Percentiles rank a stretch among this genome's conserved stretches.
These are phyloP conservation scores for Sclerurus mexicanus DNA, from an alignment of 2,113 vertebrate species.

Conservation along the genomic window DNA sequence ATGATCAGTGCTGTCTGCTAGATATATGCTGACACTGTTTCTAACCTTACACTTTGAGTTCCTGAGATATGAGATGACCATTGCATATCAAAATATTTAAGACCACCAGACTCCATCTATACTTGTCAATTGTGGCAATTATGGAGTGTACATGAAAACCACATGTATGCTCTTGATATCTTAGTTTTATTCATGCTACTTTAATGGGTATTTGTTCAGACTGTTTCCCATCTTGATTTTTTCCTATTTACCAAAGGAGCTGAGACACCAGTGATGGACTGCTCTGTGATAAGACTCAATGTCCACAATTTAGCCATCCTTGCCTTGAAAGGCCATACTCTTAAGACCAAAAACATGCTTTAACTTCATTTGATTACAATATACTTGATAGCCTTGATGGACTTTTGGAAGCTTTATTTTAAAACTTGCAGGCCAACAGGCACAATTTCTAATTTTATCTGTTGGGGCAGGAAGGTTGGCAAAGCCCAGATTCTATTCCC, in stretches of 20 bases:
- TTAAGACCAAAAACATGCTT: background rate
- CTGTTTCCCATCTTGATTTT: background rate
- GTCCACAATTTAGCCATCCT: background rate
- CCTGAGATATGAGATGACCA: background rate
- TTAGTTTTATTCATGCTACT: background rate
- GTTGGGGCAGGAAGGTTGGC: background rate
- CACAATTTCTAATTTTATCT: background rate
- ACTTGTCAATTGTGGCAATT: background rate
- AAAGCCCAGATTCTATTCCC: background rate
- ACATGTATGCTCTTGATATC: background rate
- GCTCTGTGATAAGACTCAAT: background rate
- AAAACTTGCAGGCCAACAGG: background rate
- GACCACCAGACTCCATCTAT: fast-evolving
- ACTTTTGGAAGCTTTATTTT: background rate
- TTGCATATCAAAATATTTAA: background rate
- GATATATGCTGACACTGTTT: background rate
- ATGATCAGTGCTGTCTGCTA: background rate
- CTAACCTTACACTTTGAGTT: background rate
- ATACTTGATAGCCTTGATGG: background rate
- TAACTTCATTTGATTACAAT: background rate
- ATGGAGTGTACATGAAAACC: background rate
- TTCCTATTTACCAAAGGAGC: background rate
- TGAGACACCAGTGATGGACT: background rate
- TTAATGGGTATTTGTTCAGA: background rate
- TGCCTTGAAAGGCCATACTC: background rate